Conservation (phyloP, 64 coral and sea anemone species). For the Anthopleura sola region DNA sequence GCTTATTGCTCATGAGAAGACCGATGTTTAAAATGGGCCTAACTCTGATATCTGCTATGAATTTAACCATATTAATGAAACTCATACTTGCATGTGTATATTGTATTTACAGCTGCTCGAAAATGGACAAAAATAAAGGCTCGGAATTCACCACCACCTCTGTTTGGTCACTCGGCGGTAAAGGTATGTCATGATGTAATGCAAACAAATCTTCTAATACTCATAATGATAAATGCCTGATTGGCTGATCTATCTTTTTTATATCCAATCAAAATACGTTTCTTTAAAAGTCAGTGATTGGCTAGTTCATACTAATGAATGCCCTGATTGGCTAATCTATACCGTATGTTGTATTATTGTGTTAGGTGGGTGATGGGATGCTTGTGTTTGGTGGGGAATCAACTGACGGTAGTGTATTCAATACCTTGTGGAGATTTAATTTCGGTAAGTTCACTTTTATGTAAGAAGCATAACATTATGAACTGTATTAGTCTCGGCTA, state of each 20-base stretch:
- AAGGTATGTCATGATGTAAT: slow-evolving; percentile 49
- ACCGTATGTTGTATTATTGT: neutral
- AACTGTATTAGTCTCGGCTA: too few relatives aligned
- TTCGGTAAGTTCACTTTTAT: slow-evolving; percentile 65
- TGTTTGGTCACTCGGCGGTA: slow-evolving; percentile 74
- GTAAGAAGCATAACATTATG: neutral
- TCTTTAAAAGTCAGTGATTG: neutral
- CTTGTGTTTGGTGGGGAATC: slow-evolving; percentile 83
- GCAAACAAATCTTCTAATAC: neutral
- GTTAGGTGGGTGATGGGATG: slow-evolving; percentile 84
- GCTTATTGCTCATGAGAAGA: too few relatives aligned
- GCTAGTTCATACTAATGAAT: neutral
- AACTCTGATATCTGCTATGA: too few relatives aligned
- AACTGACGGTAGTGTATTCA: slow-evolving; percentile 43
- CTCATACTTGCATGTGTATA: neutral
- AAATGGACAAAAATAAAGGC: slow-evolving; percentile 65
- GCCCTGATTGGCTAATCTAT: neutral
- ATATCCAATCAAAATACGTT: neutral
- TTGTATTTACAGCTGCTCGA: neutral
- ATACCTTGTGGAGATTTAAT: slow-evolving; percentile 84
- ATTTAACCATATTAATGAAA: neutral
- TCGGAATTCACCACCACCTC: slow-evolving; percentile 51
- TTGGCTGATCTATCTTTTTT: too few relatives aligned
- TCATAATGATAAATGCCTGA: too few relatives aligned
- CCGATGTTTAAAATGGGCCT: too few relatives aligned